phyloP scores from a whole-genome alignment of 1,140 invertebrate genomes.

The Drosophila novamexicana region DNA sequence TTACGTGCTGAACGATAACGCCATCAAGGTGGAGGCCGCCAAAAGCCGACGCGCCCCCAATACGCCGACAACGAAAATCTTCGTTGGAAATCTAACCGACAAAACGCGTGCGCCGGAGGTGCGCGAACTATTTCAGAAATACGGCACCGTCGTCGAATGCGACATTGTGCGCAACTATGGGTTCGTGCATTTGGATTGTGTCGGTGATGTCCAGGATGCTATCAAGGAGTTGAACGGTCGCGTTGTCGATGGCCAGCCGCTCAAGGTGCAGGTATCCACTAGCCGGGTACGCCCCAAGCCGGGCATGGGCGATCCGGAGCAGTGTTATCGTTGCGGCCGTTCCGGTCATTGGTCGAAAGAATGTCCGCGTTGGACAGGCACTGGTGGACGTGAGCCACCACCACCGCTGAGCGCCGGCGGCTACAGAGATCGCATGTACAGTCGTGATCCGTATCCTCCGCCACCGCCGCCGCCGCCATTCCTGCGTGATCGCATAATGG shows the following conservation, averaged over 20 bases:
- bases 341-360: constrained; percentile 98
- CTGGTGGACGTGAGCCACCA: constrained; percentile 73
- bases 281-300: constrained; percentile 95
- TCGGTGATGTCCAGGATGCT: constrained; percentile 92
- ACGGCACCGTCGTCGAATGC: constrained; percentile 94
- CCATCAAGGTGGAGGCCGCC: constrained; percentile 96
- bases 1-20: constrained; percentile 92
- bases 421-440: constrained; percentile 92
- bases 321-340: constrained; percentile 96
- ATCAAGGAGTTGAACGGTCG: constrained; percentile 94
- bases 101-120: constrained; percentile 95
- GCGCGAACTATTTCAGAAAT: constrained; percentile 93
- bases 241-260: constrained; percentile 93
- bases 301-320: constrained; percentile 97
- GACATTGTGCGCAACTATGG: constrained; percentile 96
- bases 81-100: constrained; percentile 95
- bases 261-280: constrained; percentile 95
- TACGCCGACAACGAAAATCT: constrained; percentile 94
- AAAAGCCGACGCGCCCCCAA: constrained; percentile 93
- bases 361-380: constrained; percentile 91
- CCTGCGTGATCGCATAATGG: constrained; percentile 93
- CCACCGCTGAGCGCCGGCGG: constrained; percentile 74
- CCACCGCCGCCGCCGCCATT: constrained; percentile 93
- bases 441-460: constrained; percentile 92
- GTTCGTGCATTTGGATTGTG: constrained; percentile 94